Percentiles rank a stretch among this genome's conserved stretches.
These are phyloP conservation scores for Channa striata DNA, from an alignment of 2,797 vertebrate species.

Conservation along the genomic window DNA sequence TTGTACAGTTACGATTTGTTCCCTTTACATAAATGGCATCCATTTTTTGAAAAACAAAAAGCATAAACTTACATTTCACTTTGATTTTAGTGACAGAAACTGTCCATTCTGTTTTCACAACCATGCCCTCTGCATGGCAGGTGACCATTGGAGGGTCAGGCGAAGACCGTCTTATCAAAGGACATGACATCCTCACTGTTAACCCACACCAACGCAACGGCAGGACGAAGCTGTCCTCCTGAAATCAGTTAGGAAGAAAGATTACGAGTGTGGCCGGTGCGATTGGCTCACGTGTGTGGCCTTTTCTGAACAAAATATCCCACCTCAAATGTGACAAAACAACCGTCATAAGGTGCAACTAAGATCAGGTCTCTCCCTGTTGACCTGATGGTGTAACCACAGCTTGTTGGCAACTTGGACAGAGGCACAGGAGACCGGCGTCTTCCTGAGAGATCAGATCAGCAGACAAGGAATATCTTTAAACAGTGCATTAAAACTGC, in stretches of 20 bases:
- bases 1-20: no score
- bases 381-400: constrained; percentile 75
- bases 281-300: not conserved
- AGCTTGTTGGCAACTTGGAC: constrained; percentile 77
- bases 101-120: constrained; percentile 68
- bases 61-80: constrained; percentile 74
- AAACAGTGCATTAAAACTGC: no score
- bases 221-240: constrained; percentile 78
- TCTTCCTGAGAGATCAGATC: constrained; percentile 50
- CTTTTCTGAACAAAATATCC: constrained; percentile 3
- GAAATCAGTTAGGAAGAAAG: no score
- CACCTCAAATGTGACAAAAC: constrained; percentile 79
- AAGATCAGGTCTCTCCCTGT: constrained; percentile 65
- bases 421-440: constrained; percentile 75
- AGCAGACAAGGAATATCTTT: no score
- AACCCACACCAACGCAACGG: constrained; percentile 77
- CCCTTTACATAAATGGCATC: no score
- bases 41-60: not conserved
- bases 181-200: constrained; percentile 81
- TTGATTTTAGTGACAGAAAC: constrained; percentile 56
- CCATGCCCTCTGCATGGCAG: constrained; percentile 81
- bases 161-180: constrained; percentile 47
- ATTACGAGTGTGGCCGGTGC: not conserved
- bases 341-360: constrained; percentile 80
- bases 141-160: constrained; percentile 72